Evolutionary conservation across 2,797 vertebrate species (phyloP).

Genomic region (Takifugu rubripes): DNA sequence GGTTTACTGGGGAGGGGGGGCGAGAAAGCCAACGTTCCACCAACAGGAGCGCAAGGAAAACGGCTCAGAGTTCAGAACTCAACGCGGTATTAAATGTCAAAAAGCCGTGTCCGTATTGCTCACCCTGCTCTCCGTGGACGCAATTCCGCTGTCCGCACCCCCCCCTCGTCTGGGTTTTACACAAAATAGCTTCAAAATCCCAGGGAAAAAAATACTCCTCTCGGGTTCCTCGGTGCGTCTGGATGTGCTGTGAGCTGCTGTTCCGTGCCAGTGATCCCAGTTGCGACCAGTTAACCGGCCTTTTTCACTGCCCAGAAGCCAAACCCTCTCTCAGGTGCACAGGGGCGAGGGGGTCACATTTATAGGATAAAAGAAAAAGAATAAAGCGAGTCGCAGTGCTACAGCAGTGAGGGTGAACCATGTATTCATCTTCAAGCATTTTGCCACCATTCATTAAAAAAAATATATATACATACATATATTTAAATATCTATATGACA

Average conservation of each 20-base stretch:
- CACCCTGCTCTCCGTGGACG: constrained; percentile 46
- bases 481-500: constrained; percentile 37
- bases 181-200: constrained; percentile 25
- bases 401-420: constrained; percentile 28
- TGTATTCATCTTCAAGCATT: constrained; percentile 27
- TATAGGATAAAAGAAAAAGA: constrained; percentile 15
- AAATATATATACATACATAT: constrained; percentile 6
- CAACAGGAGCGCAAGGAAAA: too few relatives aligned
- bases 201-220: constrained; percentile 19
- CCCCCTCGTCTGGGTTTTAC: constrained; percentile 49
- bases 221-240: constrained; percentile 43
- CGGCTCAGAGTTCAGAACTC: constrained; percentile 12
- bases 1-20: not conserved
- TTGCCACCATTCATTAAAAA: constrained; percentile 26
- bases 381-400: constrained; percentile 18
- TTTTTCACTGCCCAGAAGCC: constrained; percentile 70
- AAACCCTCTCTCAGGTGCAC: constrained; percentile 52
- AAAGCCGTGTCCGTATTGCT: constrained; percentile 42
- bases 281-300: constrained; percentile 67
- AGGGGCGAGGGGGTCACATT: constrained; percentile 23
- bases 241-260: constrained; percentile 53
- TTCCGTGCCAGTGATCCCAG: constrained; percentile 51
- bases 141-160: constrained; percentile 3
- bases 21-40: too few relatives aligned
- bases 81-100: constrained; percentile 51